Evolutionary conservation across 2,888 invertebrate species (phyloP), one percentile per base, ranked within the genome.

Genomic region (Apomyelois bistriatella): DNA sequence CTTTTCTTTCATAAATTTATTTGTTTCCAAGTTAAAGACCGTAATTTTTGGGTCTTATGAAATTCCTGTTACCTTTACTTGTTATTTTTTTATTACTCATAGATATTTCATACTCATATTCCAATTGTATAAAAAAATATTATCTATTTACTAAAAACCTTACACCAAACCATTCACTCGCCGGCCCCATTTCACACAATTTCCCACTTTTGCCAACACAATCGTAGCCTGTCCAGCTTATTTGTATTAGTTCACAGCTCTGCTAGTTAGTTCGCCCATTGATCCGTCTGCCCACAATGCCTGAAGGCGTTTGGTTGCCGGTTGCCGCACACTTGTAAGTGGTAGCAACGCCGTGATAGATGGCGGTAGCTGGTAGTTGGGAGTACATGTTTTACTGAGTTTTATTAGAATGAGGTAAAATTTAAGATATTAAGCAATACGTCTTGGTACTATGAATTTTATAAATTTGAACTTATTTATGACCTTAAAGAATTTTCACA

Each of bases 211-310:
- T 32, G 8, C 40, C 6, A 12, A 15, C 43, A 58, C 54, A 58
- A 53, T 58, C 53, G 52, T 8, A 49, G 41, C 22, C 47, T 49
- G 43, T 52, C 54, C 43, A 17, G 59, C 46, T 79, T 66, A 85
- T 87, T 86, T 85, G 86, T 84, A 81, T 72, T 69, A 72, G 68
- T 85, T 86, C 84, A 82, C 83, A 74, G 84, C 83, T 81, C 57
- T 22, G 72, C 79, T 84, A 81, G 84, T 84, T 82, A 77, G 76
- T 66, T 57, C 54, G 51, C 58, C 85, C 77, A 87, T 87, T 86
- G 86, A 86, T 78, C 82, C 84, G 87, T 85, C 86, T 59, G 73
- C 81, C 79, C 69, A 87, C 87, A 87, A 85, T 86, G 77, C 75
- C 35, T 55, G 28, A 10, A 50, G 42, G 41, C 41, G 42, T 32